phyloP scores from a whole-genome alignment of 2,797 vertebrate genomes.

The Lagocephalus sceleratus region DNA sequence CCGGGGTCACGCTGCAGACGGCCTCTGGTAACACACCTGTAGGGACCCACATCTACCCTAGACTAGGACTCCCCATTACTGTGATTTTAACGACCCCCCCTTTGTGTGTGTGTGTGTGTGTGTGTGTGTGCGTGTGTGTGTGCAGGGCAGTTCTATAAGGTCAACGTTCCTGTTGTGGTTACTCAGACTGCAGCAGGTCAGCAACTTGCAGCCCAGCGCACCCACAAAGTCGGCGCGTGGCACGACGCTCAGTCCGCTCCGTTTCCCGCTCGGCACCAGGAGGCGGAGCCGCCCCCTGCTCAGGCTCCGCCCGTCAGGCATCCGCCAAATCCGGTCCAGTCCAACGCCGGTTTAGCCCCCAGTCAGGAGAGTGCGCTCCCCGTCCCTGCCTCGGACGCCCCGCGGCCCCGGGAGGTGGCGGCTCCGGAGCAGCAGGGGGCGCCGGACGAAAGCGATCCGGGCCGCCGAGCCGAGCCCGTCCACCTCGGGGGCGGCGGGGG shows the following conservation, averaged over 20 bases:
- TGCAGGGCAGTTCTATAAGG: slow-evolving; percentile 91
- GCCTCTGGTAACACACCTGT: slow-evolving; percentile 81
- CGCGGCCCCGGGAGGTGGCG: slow-evolving; percentile 20
- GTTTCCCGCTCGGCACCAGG: slow-evolving; percentile 31
- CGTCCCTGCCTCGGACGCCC: slow-evolving; percentile 22
- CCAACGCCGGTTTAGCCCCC: slow-evolving; percentile 2
- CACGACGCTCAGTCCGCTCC: slow-evolving; percentile 49
- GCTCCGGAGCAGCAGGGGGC: slow-evolving; percentile 49
- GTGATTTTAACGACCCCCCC: not conserved
- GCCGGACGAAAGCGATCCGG: slow-evolving; percentile 58
- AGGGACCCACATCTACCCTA: too few relatives aligned
- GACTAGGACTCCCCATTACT: too few relatives aligned
- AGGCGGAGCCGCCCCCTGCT: slow-evolving; percentile 40
- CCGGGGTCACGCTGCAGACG: slow-evolving; percentile 89
- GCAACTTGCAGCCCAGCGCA: slow-evolving; percentile 61
- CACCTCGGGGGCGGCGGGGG: slow-evolving; percentile 44
- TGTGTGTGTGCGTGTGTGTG: too few relatives aligned
- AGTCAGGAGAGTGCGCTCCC: slow-evolving; percentile 20
- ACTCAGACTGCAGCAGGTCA: slow-evolving; percentile 80
- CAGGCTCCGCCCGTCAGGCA: slow-evolving; percentile 26
- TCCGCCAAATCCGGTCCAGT: slow-evolving; percentile 11
- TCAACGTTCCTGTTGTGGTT: slow-evolving; percentile 90
- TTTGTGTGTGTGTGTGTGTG: too few relatives aligned
- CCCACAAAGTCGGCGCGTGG: slow-evolving; percentile 71
- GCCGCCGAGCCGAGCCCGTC: slow-evolving; percentile 58